These are phyloP conservation scores for Protonibea diacanthus DNA, from an alignment of 2,797 vertebrate species.

Conservation along the genomic window DNA sequence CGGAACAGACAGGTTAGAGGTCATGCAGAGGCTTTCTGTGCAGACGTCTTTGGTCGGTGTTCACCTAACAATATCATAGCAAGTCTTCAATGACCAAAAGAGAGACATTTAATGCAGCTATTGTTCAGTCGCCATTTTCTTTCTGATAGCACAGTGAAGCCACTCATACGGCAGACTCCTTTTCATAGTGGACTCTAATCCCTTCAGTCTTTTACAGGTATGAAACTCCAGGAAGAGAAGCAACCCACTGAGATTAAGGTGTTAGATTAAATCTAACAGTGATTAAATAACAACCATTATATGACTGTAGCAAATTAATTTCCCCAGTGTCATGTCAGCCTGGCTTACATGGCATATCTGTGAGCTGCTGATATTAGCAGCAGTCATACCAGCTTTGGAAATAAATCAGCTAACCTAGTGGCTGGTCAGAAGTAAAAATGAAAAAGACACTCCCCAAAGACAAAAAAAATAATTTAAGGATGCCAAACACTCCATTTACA, in stretches of 20 bases:
- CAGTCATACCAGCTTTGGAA: constrained; percentile 31
- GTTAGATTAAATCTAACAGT: constrained; percentile 77
- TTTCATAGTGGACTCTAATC: constrained; percentile 59
- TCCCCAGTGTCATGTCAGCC: constrained; percentile 74
- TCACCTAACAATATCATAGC: constrained; percentile 24
- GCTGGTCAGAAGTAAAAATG: constrained; percentile 23
- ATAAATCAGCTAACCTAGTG: constrained; percentile 21
- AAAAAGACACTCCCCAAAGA: constrained; percentile 10
- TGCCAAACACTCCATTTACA: constrained; percentile 15
- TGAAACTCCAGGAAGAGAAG: constrained; percentile 54
- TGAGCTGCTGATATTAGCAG: constrained; percentile 54
- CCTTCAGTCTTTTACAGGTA: constrained; percentile 55
- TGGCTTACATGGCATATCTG: constrained; percentile 53
- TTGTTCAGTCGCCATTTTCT: constrained; percentile 55
- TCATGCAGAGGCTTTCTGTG: constrained; percentile 42
- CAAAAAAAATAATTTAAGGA: background rate
- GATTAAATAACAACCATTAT: constrained; percentile 79
- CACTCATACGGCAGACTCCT: constrained; percentile 31
- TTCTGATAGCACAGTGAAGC: constrained; percentile 57
- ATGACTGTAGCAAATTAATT: constrained; percentile 78
- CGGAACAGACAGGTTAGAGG: constrained; percentile 54
- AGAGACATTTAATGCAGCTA: constrained; percentile 51
- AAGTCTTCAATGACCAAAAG: constrained; percentile 67
- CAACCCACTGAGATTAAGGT: constrained; percentile 64
- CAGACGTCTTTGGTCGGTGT: constrained; percentile 29